These are phyloP conservation scores for Alectoris magna DNA, from an alignment of 2,797 vertebrate genomes.

Conservation along the genomic window DNA sequence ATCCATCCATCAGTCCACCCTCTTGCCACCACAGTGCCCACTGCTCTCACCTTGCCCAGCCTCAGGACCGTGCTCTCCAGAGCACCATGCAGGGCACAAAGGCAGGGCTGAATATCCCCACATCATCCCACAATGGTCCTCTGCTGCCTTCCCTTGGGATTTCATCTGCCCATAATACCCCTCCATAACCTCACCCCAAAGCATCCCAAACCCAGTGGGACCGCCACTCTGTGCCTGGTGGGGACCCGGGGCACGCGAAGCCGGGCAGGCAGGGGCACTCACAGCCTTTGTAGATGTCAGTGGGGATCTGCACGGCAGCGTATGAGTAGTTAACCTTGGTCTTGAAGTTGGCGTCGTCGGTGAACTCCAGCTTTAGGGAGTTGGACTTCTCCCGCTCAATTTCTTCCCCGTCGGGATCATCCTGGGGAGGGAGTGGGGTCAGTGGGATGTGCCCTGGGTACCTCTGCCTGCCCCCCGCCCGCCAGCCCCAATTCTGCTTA, in stretches of 20 bases:
- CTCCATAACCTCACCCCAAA: not conserved
- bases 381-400: conserved; percentile 84
- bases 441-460: fast-evolving
- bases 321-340: conserved; percentile 98
- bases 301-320: conserved; percentile 97
- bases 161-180: not conserved
- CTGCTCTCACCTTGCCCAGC: not conserved
- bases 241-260: not conserved
- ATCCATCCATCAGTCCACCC: not conserved
- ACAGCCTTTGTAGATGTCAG: conserved; percentile 99
- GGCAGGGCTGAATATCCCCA: not conserved
- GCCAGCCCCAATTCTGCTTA: not conserved
- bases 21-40: not conserved
- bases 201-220: not conserved
- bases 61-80: not conserved
- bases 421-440: conserved; percentile 78
- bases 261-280: conserved; percentile 66
- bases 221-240: not conserved
- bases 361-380: conserved; percentile 92
- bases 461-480: fast-evolving
- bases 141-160: not conserved
- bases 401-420: conserved; percentile 90
- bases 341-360: conserved; percentile 93
- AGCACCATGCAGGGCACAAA: not conserved
- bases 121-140: not conserved